Evolutionary conservation across 2,113 vertebrate genomes (phyloP).

Genomic region (Osmerus mordax): DNA sequence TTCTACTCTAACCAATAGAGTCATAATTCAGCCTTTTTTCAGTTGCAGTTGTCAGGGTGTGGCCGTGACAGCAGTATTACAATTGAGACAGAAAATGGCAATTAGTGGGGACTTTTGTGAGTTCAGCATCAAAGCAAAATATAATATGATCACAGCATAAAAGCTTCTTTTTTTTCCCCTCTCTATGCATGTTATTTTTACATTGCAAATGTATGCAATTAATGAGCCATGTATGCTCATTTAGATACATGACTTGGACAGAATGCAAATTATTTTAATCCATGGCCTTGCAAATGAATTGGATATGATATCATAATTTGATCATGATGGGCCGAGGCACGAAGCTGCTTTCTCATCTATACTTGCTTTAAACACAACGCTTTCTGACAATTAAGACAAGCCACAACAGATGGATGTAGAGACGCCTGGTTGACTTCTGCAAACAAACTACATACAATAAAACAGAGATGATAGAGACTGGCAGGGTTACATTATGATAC

Average conservation of each 20-base stretch:
- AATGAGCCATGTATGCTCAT: slow-evolving; percentile 7
- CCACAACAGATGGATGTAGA: background rate
- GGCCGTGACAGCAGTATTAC: background rate
- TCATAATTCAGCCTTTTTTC: slow-evolving; percentile 28
- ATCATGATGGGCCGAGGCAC: slow-evolving; percentile 11
- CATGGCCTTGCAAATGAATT: slow-evolving; percentile 2
- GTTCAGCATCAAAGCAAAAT: slow-evolving; percentile 27
- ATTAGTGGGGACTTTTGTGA: slow-evolving; percentile 33
- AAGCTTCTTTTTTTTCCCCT: background rate
- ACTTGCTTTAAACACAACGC: background rate
- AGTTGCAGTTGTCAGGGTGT: slow-evolving; percentile 1
- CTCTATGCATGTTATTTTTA: slow-evolving; percentile 14
- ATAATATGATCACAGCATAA: slow-evolving; percentile 13
- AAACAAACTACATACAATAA: slow-evolving; percentile 12
- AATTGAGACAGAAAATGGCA: slow-evolving; percentile 35
- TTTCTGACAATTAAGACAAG: background rate
- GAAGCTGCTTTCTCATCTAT: background rate
- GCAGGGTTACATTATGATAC: slow-evolving; percentile 14
- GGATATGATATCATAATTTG: slow-evolving; percentile 3
- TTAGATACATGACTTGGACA: background rate
- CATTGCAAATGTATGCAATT: slow-evolving; percentile 19
- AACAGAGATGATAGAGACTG: background rate
- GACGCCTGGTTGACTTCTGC: slow-evolving; percentile 15
- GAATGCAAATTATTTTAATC: background rate
- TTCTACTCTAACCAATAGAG: slow-evolving; percentile 12